phyloP scores from a whole-genome alignment of 2,888 invertebrate species.

The Limnephilus lunatus region DNA sequence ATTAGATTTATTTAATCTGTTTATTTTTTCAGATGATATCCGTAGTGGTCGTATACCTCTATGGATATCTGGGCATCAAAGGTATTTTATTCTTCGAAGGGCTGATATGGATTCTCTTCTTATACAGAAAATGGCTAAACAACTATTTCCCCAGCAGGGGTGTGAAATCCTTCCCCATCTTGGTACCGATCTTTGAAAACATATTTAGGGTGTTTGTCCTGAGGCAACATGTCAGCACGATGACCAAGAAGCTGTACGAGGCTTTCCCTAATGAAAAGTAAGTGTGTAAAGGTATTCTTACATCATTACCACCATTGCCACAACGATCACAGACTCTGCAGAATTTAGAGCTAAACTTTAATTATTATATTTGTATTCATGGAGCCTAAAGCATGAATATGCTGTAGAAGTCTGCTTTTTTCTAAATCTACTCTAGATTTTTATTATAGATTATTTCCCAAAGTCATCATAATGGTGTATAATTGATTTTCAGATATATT shows the following conservation, averaged over 20 bases:
- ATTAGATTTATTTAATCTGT: background rate
- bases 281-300: background rate
- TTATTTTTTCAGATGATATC: background rate
- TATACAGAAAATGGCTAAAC: background rate
- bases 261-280: conserved; percentile 70
- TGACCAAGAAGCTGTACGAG: conserved; percentile 67
- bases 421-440: too few relatives aligned
- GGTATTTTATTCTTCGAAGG: background rate
- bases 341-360: too few relatives aligned
- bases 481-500: conserved; percentile 70
- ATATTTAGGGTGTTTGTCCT: conserved; percentile 67
- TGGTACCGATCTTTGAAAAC: conserved; percentile 69
- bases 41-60: background rate
- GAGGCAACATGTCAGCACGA: conserved; percentile 67
- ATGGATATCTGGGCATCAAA: background rate
- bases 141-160: conserved; percentile 67
- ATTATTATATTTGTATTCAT: too few relatives aligned
- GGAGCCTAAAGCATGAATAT: too few relatives aligned
- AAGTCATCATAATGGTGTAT: too few relatives aligned
- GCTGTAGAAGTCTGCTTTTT: too few relatives aligned
- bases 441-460: background rate
- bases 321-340: too few relatives aligned
- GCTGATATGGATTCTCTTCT: background rate
- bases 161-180: conserved; percentile 67
- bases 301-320: background rate